Evolutionary conservation across 2,888 invertebrate genomes (phyloP).

Genomic region (Chrysotoxum bicinctum): DNA sequence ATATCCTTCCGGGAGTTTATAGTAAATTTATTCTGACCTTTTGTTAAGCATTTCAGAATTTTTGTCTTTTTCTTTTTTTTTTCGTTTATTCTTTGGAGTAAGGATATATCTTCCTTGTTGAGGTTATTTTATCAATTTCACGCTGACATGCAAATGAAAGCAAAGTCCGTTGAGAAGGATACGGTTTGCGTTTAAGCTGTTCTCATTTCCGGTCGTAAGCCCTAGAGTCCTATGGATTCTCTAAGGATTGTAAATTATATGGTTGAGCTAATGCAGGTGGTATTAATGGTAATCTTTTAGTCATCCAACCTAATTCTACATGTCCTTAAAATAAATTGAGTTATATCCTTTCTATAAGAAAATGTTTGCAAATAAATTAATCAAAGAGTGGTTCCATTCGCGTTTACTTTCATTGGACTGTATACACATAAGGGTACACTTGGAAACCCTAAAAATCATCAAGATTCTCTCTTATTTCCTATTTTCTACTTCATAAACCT

Average conservation of each 20-base stretch:
- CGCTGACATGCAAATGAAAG: conserved; percentile 19
- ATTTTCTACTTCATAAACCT: no score
- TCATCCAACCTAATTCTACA: background rate
- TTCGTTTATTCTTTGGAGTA: background rate
- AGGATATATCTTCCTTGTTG: background rate
- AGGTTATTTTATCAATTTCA: background rate
- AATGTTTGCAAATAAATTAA: background rate
- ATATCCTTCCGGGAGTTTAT: background rate
- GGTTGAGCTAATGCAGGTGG: background rate
- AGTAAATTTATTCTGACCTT: background rate
- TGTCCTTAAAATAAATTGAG: background rate
- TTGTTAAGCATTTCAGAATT: background rate
- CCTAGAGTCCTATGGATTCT: background rate
- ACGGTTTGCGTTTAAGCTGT: background rate
- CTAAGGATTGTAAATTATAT: background rate
- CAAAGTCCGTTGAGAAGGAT: conserved; percentile 4
- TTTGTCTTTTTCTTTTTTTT: background rate
- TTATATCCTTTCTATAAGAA: background rate
- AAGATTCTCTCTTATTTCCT: no score
- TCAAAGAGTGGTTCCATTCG: no score
- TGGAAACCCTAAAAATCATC: no score
- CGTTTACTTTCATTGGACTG: no score
- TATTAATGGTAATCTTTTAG: background rate
- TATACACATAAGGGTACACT: no score
- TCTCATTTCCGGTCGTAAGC: background rate